Evolutionary conservation across 1,140 invertebrate genomes (phyloP).

Genomic region (Apolygus lucorum): DNA sequence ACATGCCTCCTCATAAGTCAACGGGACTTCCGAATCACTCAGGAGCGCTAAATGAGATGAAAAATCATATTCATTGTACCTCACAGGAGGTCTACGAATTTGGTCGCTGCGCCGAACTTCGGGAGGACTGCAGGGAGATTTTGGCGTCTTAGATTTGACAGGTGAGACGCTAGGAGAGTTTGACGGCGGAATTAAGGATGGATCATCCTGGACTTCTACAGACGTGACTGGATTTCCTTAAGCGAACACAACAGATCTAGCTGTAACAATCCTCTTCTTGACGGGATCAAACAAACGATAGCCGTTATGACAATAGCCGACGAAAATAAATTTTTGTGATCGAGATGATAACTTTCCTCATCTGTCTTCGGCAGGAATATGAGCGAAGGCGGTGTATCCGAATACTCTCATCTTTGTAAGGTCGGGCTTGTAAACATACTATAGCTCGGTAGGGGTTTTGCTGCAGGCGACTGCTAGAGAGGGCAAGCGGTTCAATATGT

Average conservation of each 20-base stretch:
- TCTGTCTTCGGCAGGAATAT: constrained; percentile 13
- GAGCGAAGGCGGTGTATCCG: constrained; percentile 23
- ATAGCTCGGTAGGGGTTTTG: constrained; percentile 25
- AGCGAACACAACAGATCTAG: background rate
- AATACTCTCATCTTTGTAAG: constrained; percentile 31
- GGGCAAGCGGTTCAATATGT: background rate
- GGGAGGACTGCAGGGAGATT: background rate
- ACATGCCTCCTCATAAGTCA: background rate
- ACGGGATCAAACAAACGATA: background rate
- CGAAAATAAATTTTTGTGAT: background rate
- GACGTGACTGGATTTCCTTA: background rate
- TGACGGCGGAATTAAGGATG: background rate
- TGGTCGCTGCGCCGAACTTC: background rate
- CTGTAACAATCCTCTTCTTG: background rate
- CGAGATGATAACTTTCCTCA: background rate
- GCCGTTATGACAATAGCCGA: too few relatives aligned
- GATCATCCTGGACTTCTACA: background rate
- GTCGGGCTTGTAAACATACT: constrained; percentile 29
- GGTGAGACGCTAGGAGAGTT: background rate
- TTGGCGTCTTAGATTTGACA: background rate
- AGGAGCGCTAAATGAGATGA: background rate
- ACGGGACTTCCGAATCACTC: background rate
- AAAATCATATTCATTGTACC: background rate
- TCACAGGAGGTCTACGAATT: background rate
- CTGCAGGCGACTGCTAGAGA: background rate